A percentile compares a stretch with the other conserved stretches of the same genome.
These are phyloP conservation scores for Magallana gigas DNA, from an alignment of 1,140 invertebrate genomes.

Conservation along the genomic window DNA sequence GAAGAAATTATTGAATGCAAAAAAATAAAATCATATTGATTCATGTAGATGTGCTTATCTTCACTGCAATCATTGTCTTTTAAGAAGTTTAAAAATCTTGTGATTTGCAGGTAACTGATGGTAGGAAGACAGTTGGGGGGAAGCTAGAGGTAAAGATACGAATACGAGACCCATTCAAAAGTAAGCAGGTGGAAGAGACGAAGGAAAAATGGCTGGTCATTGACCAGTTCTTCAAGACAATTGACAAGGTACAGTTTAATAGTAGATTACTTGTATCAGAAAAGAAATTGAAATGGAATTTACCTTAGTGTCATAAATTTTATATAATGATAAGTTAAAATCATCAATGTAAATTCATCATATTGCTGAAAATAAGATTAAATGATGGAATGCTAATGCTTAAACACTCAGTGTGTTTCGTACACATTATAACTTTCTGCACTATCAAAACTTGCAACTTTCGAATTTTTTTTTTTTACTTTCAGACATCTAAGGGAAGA, in stretches of 20 bases:
- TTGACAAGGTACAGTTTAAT: conserved; percentile 48
- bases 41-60: too few relatives aligned
- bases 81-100: not conserved
- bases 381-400: too few relatives aligned
- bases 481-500: conserved; percentile 12
- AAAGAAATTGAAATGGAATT: too few relatives aligned
- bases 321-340: too few relatives aligned
- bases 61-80: too few relatives aligned
- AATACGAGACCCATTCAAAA: conserved; percentile 92
- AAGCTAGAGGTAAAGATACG: conserved; percentile 95
- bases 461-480: not conserved
- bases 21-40: too few relatives aligned
- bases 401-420: too few relatives aligned
- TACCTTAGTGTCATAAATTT: too few relatives aligned
- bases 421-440: too few relatives aligned
- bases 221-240: conserved; percentile 78
- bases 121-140: conserved; percentile 91
- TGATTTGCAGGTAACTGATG: conserved; percentile 87
- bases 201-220: conserved; percentile 95
- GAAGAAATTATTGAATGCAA: too few relatives aligned
- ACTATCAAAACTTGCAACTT: not conserved
- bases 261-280: not conserved
- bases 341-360: too few relatives aligned
- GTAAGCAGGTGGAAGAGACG: conserved; percentile 93
- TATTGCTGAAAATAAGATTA: too few relatives aligned